Percentiles rank a stretch among this genome's conserved stretches.
Evolutionary conservation across 2,797 vertebrate species (phyloP).

Genomic region (Hyperoplus immaculatus): DNA sequence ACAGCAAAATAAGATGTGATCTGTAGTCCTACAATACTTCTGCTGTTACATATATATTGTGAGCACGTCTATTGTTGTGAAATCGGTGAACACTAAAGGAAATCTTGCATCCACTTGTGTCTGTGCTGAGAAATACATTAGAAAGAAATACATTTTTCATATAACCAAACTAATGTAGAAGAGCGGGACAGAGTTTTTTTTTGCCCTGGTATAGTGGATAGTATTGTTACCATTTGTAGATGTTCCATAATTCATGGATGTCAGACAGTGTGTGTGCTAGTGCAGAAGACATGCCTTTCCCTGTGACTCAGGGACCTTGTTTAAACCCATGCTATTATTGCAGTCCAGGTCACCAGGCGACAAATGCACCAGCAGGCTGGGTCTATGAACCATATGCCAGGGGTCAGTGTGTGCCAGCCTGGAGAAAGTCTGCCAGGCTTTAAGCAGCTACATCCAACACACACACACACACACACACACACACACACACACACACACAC

Average conservation of each 20-base stretch:
- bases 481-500: no score
- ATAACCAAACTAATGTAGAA: not conserved
- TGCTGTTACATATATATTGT: not conserved
- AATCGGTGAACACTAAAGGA: not conserved
- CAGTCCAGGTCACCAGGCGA: slow-evolving; percentile 67
- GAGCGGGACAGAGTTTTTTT: not conserved
- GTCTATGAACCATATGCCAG: slow-evolving; percentile 81
- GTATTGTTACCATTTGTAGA: slow-evolving; percentile 12
- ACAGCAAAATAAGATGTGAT: not conserved
- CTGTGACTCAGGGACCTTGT: slow-evolving; percentile 36
- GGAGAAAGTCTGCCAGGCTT: slow-evolving; percentile 69
- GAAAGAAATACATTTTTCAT: not conserved
- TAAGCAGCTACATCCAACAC: slow-evolving; percentile 60
- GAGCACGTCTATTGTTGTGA: not conserved
- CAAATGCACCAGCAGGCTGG: slow-evolving; percentile 74
- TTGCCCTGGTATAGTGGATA: not conserved
- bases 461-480: slow-evolving; percentile 9
- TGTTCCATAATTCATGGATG: slow-evolving; percentile 35
- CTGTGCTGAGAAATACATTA: not conserved
- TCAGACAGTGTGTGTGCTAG: slow-evolving; percentile 9
- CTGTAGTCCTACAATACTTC: not conserved
- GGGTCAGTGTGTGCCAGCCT: slow-evolving; percentile 77
- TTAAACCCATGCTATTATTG: slow-evolving; percentile 41
- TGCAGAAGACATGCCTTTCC: slow-evolving; percentile 17
- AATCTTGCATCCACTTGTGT: not conserved